Percentiles rank a stretch among this genome's conserved stretches.
These are phyloP conservation scores for Aphelenchoides bicaudatus DNA, from an alignment of 2,888 invertebrate genomes.

Conservation along the genomic window DNA sequence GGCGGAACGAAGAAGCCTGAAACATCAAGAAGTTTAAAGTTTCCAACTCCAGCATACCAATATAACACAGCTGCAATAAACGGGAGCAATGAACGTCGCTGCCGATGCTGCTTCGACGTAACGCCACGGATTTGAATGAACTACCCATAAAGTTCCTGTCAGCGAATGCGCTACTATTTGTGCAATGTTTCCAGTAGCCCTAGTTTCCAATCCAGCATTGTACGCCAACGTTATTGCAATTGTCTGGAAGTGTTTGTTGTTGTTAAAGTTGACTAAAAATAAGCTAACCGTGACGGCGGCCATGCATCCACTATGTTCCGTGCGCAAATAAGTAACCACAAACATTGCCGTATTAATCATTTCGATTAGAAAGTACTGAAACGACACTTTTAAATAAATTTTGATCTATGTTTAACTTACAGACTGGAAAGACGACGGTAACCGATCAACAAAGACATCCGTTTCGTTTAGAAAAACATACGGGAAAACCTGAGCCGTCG, in stretches of 20 bases:
- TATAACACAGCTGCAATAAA: constrained; percentile 9
- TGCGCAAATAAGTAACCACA: constrained; percentile 2
- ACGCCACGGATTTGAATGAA: constrained; percentile 2
- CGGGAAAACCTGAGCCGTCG: constrained; percentile 2
- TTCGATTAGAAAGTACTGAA: constrained; percentile 16
- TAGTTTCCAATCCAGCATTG: constrained; percentile 2
- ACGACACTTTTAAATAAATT: neutral
- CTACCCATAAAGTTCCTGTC: neutral
- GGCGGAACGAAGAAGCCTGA: constrained; percentile 4
- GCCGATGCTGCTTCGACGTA: constrained; percentile 8
- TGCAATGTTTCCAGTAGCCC: constrained; percentile 3
- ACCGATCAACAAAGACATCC: neutral
- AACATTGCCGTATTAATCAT: constrained; percentile 5
- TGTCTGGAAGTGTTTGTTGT: neutral
- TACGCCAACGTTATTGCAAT: constrained; percentile 1
- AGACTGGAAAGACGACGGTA: neutral
- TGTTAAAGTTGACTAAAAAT: neutral
- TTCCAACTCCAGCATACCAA: neutral
- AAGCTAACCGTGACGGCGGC: constrained; percentile 11
- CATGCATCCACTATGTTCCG: constrained; percentile 11
- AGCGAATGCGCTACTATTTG: constrained; percentile 2
- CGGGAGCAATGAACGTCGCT: neutral
- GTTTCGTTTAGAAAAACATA: constrained; percentile 1
- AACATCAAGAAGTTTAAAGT: neutral
- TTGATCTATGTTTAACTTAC: neutral